Conservation (phyloP, 2,888 invertebrate genomes). For the Mantis religiosa region DNA sequence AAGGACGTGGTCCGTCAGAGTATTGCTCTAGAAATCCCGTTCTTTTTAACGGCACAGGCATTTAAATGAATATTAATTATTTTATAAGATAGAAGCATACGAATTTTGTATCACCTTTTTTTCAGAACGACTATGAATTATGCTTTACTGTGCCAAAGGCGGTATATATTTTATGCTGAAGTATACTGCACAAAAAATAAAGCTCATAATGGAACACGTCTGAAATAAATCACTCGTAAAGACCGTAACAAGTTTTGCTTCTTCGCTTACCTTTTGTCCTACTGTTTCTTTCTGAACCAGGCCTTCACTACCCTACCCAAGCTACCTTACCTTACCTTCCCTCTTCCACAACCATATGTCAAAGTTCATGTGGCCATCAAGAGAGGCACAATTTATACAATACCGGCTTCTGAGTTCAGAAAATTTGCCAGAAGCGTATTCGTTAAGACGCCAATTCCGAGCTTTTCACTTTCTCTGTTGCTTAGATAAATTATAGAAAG, state of each 20-base stretch:
- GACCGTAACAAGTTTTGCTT: slow-evolving; percentile 1
- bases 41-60: too few relatives aligned
- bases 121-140: background rate
- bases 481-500: too few relatives aligned
- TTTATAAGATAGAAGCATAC: too few relatives aligned
- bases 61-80: too few relatives aligned
- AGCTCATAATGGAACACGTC: background rate
- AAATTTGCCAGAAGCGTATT: background rate
- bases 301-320: background rate
- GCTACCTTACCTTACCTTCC: background rate
- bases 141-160: background rate
- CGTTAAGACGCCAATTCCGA: background rate
- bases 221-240: background rate
- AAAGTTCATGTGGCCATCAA: background rate
- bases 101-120: too few relatives aligned
- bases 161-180: background rate
- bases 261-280: background rate
- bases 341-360: background rate
- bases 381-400: background rate
- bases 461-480: too few relatives aligned
- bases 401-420: background rate
- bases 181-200: background rate
- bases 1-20: too few relatives aligned
- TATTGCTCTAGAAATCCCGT: too few relatives aligned
- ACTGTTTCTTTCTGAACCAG: background rate